Evolutionary conservation across 2,888 invertebrate genomes (phyloP).

Genomic region (Macrophya alboannulata): DNA sequence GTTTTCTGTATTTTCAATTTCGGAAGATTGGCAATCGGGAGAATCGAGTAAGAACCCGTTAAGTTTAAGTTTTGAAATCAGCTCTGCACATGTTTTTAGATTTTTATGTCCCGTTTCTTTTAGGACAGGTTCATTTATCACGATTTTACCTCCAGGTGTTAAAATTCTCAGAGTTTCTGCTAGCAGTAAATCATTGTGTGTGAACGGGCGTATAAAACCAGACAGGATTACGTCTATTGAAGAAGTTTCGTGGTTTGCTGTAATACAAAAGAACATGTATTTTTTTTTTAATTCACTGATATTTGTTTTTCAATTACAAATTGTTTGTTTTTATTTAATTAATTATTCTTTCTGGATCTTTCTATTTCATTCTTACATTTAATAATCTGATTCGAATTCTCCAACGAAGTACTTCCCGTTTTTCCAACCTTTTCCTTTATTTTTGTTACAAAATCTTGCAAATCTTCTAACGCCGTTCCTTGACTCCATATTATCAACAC

Average conservation of each 20-base stretch:
- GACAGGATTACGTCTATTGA: constrained; percentile 85
- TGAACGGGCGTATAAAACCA: constrained; percentile 75
- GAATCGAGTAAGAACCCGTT: constrained; percentile 83
- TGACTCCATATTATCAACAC: constrained; percentile 84
- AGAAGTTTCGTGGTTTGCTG: constrained; percentile 83
- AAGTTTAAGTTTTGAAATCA: constrained; percentile 82
- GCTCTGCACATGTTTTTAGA: constrained; percentile 70
- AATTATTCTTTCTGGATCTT: background rate
- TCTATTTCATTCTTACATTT: constrained; percentile 80
- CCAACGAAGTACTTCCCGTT: constrained; percentile 82
- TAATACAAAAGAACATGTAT: constrained; percentile 57
- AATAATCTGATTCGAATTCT: constrained; percentile 84
- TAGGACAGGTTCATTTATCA: constrained; percentile 81
- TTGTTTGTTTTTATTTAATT: background rate
- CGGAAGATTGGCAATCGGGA: constrained; percentile 55
- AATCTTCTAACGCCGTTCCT: constrained; percentile 78
- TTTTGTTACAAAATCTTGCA: constrained; percentile 82
- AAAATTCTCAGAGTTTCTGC: constrained; percentile 83
- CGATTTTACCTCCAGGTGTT: constrained; percentile 84
- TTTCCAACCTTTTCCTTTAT: constrained; percentile 80
- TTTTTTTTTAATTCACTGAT: constrained; percentile 36
- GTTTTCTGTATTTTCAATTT: constrained; percentile 40
- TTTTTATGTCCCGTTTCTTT: constrained; percentile 63
- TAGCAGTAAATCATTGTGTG: constrained; percentile 80
- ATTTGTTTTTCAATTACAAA: background rate